Conservation (phyloP, 2,888 invertebrate species). For the Synergus laeviventris region DNA sequence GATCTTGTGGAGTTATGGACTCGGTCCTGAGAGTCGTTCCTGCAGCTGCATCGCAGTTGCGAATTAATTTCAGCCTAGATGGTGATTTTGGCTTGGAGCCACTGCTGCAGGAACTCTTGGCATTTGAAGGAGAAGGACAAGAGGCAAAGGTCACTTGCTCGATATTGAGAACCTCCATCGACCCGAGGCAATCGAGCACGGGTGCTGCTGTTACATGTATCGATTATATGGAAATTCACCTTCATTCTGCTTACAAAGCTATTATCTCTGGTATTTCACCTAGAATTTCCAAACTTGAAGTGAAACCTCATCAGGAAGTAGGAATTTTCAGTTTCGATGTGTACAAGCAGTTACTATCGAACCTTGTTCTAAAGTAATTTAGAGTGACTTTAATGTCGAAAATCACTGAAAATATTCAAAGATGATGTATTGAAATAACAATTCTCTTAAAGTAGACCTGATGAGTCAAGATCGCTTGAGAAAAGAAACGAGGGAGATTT, state of each 20-base stretch:
- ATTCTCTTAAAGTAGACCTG: not conserved
- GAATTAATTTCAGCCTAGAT: slow-evolving; percentile 59
- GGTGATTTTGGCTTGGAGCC: slow-evolving; percentile 62
- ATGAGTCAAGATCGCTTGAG: not conserved
- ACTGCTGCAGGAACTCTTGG: slow-evolving; percentile 49
- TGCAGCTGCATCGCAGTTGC: slow-evolving; percentile 54
- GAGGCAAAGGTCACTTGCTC: slow-evolving; percentile 18
- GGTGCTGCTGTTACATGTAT: slow-evolving; percentile 12
- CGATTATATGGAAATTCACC: slow-evolving; percentile 35
- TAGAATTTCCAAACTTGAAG: slow-evolving; percentile 10
- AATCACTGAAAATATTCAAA: not conserved
- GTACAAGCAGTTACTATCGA: not conserved
- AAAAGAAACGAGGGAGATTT: not conserved
- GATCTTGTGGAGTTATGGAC: slow-evolving; percentile 45
- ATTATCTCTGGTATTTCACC: slow-evolving; percentile 11
- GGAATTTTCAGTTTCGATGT: not conserved
- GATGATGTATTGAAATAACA: not conserved
- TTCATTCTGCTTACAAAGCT: not conserved
- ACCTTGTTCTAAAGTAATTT: too few species aligned
- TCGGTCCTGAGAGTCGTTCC: slow-evolving; percentile 25
- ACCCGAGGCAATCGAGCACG: slow-evolving; percentile 14
- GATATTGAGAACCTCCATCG: slow-evolving; percentile 41
- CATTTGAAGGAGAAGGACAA: slow-evolving; percentile 47
- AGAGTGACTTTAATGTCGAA: too few species aligned
- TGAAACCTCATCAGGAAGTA: not conserved